Evolutionary conservation across 1,140 invertebrate species (phyloP).

Genomic region (Fopius arisanus): DNA sequence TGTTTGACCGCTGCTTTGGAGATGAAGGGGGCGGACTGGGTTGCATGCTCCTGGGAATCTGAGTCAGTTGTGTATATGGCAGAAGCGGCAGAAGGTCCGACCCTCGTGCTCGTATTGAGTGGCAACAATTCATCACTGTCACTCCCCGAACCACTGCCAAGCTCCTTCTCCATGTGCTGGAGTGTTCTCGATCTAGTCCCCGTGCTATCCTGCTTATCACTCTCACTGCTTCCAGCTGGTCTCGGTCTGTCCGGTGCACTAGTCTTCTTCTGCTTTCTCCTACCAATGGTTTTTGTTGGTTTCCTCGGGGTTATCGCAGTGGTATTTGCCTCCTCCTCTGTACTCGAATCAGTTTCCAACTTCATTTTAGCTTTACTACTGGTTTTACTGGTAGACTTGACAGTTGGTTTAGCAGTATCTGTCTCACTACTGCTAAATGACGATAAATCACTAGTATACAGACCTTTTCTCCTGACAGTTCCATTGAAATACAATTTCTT

Average conservation of each 20-base stretch:
- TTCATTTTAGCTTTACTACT: conserved; percentile 36
- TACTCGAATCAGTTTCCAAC: conserved; percentile 54
- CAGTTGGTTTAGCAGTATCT: conserved; percentile 49
- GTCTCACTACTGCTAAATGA: conserved; percentile 72
- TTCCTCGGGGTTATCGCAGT: conserved; percentile 4
- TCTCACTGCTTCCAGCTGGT: conserved; percentile 48
- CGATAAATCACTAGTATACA: conserved; percentile 73
- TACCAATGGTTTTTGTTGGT: conserved; percentile 11
- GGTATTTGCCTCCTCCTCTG: conserved; percentile 51
- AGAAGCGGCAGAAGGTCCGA: conserved; percentile 59
- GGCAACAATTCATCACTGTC: conserved; percentile 81
- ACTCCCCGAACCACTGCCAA: conserved; percentile 68
- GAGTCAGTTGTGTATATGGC: conserved; percentile 78
- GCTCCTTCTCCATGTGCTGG: conserved; percentile 76
- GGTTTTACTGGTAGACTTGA: conserved; percentile 42
- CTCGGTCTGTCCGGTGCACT: conserved; percentile 46
- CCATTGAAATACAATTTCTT: conserved; percentile 82
- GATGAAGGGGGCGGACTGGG: conserved; percentile 67
- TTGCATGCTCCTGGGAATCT: conserved; percentile 72
- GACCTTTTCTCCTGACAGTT: conserved; percentile 70
- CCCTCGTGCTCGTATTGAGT: conserved; percentile 56
- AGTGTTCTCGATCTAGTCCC: conserved; percentile 66
- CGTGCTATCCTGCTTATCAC: conserved; percentile 46
- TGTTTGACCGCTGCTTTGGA: conserved; percentile 87
- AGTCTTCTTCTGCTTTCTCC: conserved; percentile 55